Conservation (phyloP, 2,797 vertebrate genomes). For the Allobates femoralis region DNA sequence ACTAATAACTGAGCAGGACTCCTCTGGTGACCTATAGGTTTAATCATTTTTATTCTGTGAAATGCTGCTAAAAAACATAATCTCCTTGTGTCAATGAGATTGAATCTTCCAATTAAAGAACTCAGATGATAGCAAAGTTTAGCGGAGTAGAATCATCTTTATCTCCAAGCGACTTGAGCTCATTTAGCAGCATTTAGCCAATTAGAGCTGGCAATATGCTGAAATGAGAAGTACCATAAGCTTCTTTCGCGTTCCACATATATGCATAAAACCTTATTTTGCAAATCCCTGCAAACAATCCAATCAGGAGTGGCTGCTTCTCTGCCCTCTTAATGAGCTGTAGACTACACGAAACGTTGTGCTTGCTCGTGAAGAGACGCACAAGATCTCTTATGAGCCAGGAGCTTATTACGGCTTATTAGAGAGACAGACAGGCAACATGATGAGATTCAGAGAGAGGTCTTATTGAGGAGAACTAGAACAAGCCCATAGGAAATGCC, state of each 20-base stretch:
- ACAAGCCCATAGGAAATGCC: constrained; percentile 61
- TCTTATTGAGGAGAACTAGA: constrained; percentile 54
- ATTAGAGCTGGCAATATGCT: constrained; percentile 43
- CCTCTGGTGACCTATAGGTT: neutral
- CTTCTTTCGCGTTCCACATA: constrained; percentile 7
- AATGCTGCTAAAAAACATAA: neutral
- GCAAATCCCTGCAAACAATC: constrained; percentile 12
- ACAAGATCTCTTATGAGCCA: constrained; percentile 49
- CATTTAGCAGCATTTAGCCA: constrained; percentile 46
- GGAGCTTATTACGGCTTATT: constrained; percentile 61
- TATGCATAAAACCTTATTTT: constrained; percentile 19
- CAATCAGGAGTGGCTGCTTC: constrained; percentile 38
- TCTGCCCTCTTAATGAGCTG: constrained; percentile 55
- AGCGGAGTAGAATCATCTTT: constrained; percentile 28
- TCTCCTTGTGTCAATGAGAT: neutral
- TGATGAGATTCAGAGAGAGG: constrained; percentile 58
- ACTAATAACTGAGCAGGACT: neutral
- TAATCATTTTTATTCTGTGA: neutral
- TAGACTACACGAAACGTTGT: constrained; percentile 39
- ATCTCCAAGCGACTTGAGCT: constrained; percentile 24
- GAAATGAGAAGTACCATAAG: constrained; percentile 19
- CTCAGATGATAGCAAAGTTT: constrained; percentile 18
- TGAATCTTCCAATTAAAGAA: constrained; percentile 24
- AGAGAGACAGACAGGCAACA: constrained; percentile 59
- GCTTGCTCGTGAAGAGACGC: constrained; percentile 38